phyloP scores from a whole-genome alignment of 2,797 vertebrate species.

The Cyprinodon diabolis region DNA sequence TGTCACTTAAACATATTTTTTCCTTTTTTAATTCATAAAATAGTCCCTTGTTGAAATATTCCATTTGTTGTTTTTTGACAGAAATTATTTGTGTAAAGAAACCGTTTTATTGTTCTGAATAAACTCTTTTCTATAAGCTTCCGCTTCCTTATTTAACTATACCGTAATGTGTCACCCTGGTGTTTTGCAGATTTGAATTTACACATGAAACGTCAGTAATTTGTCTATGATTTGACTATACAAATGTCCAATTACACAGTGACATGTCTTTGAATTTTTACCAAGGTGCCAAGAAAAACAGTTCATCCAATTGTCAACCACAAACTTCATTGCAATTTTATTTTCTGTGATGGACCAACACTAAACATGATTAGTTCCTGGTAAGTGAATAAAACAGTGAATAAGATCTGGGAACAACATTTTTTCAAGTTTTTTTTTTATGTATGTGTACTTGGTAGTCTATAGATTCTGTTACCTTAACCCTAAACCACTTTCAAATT shows the following conservation, averaged over 20 bases:
- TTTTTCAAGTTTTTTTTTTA: no score
- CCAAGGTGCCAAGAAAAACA: neutral
- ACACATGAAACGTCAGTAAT: neutral
- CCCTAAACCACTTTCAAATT: neutral
- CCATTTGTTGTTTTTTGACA: constrained; percentile 36
- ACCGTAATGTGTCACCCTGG: neutral
- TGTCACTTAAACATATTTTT: constrained; percentile 23
- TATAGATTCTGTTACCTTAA: neutral
- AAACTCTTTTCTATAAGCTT: constrained; percentile 69
- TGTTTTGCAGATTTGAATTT: neutral
- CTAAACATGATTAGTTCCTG: neutral
- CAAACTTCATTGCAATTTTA: neutral
- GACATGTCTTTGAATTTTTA: neutral
- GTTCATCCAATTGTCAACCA: neutral
- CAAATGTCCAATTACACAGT: neutral
- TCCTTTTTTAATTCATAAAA: constrained; percentile 31
- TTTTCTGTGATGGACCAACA: neutral
- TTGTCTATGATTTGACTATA: constrained; percentile 1
- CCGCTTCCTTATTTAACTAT: neutral
- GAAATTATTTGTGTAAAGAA: constrained; percentile 21
- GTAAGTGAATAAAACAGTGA: neutral
- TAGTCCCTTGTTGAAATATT: constrained; percentile 33
- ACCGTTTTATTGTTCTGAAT: constrained; percentile 66
- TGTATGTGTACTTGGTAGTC: neutral
- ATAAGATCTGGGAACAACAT: neutral